Conservation (phyloP, 2,888 invertebrate genomes). For the Mythimna vitellina region DNA sequence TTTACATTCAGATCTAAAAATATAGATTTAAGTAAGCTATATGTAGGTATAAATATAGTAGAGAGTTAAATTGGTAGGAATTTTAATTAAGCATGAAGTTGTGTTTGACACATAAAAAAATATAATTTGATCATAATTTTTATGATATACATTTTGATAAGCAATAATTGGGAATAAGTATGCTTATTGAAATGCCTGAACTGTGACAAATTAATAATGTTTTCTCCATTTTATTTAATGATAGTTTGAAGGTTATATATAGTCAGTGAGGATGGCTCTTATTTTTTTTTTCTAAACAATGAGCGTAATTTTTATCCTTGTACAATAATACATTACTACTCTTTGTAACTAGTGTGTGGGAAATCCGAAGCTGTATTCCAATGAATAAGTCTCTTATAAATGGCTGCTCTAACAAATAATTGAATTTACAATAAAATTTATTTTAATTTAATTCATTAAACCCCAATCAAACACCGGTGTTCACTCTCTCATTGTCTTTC, state of each 20-base stretch:
- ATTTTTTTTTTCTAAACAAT: background rate
- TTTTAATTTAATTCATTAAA: no score
- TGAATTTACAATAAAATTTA: background rate
- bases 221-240: constrained; percentile 1
- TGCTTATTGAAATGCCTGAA: constrained; percentile 5
- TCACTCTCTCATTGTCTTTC: no score
- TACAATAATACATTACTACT: constrained; percentile 10
- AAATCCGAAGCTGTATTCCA: constrained; percentile 6
- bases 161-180: constrained; percentile 4
- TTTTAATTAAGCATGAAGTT: constrained; percentile 26
- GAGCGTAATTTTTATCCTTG: constrained; percentile 20
- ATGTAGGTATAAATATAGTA: background rate
- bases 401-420: background rate
- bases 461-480: no score
- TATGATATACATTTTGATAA: constrained; percentile 19
- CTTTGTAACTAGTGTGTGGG: background rate
- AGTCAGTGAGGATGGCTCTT: background rate
- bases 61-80: constrained; percentile 8
- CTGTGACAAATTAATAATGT: background rate
- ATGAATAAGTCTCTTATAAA: background rate
- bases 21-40: background rate
- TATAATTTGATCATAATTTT: constrained; percentile 30
- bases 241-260: background rate
- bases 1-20: background rate
- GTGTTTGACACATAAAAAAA: constrained; percentile 23